Evolutionary conservation across 2,113 vertebrate species (phyloP).

Genomic region (Laticauda laticaudata): DNA sequence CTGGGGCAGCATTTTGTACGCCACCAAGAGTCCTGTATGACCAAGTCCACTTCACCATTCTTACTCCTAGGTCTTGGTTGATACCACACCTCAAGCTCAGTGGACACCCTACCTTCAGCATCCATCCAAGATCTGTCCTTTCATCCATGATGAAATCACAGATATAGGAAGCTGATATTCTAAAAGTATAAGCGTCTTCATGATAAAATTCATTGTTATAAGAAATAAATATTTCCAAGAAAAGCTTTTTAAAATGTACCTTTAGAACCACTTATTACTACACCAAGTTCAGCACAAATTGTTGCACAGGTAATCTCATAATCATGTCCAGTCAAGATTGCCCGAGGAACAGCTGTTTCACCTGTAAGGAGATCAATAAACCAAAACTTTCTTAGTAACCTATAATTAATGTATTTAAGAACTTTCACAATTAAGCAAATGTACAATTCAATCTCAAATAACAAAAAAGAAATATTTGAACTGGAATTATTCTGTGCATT

Average conservation of each 20-base stretch:
- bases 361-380: slow-evolving; percentile 66
- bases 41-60: background rate
- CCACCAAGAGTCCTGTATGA: background rate
- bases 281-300: slow-evolving; percentile 91
- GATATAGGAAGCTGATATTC: background rate
- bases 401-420: background rate
- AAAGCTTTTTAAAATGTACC: slow-evolving; percentile 70
- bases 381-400: slow-evolving; percentile 22
- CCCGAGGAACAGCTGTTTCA: slow-evolving; percentile 86
- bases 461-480: background rate
- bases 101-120: background rate
- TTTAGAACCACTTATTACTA: slow-evolving; percentile 95
- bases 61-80: background rate
- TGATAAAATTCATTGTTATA: background rate
- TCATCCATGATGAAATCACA: background rate
- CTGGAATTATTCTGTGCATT: background rate
- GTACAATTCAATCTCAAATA: background rate
- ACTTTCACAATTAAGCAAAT: background rate
- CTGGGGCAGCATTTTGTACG: background rate
- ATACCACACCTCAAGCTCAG: background rate
- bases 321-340: slow-evolving; percentile 93
- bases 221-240: background rate
- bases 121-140: background rate
- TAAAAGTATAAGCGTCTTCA: background rate
- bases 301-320: slow-evolving; percentile 90